Percentiles rank a stretch among this genome's conserved stretches.
These are phyloP conservation scores for Zelostemma sp. DNA, from an alignment of 1,140 invertebrate species.

Conservation along the genomic window DNA sequence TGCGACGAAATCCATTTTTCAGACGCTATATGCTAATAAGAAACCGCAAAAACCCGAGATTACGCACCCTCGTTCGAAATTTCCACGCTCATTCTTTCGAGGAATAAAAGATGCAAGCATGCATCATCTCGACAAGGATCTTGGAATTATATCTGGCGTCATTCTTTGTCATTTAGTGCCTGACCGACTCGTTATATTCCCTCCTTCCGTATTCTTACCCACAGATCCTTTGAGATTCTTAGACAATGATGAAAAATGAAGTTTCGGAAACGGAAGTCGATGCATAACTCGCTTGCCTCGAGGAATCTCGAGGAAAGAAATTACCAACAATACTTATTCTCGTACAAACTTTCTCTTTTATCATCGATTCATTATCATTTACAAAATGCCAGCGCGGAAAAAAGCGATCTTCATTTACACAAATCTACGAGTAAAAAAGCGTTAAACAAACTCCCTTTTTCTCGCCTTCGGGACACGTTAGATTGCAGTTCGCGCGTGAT, in stretches of 20 bases:
- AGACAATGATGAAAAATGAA: neutral
- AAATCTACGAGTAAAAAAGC: constrained; percentile 4
- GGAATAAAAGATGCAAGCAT: neutral
- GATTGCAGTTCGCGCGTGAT: no score
- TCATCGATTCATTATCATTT: constrained; percentile 28
- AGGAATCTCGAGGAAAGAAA: neutral
- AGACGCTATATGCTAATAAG: no score
- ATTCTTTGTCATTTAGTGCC: neutral
- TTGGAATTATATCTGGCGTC: neutral
- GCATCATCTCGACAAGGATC: neutral
- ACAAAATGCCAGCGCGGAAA: constrained; percentile 18
- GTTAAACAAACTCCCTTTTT: neutral
- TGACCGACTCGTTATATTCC: neutral
- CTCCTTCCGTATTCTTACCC: neutral
- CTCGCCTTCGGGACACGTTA: no score
- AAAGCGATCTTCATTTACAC: constrained; percentile 12
- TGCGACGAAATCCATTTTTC: no score
- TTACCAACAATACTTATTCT: neutral
- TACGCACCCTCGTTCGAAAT: no score
- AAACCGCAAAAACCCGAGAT: no score
- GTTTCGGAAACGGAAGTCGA: constrained; percentile 1
- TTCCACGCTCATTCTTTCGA: no score
- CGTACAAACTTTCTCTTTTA: constrained; percentile 26
- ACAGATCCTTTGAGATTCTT: neutral
- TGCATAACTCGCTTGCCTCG: neutral